Base-by-base conservation (phyloP, 2,888 invertebrate species). In the Cecidostiba fungosa region DNA sequence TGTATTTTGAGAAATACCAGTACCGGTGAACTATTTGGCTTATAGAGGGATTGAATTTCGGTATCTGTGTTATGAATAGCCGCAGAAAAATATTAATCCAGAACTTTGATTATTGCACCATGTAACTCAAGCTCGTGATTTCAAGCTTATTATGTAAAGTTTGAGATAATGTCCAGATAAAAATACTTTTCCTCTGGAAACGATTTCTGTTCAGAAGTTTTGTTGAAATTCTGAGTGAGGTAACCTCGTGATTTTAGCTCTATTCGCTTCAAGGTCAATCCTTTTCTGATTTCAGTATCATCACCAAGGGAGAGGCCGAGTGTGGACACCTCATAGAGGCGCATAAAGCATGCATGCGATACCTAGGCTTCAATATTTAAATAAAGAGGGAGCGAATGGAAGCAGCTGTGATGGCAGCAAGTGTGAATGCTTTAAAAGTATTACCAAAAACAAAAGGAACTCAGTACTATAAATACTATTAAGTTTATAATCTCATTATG, bases 281-380 rank as follows among this genome's bases (percentile, higher is more conserved):
- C 86, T 74, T 79, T 47, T 87, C 82, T 79, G 39, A 62, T 96
- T 96, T 86, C 95, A 98, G 98, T 92, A 98, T 99, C 84, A 96
- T 98, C 59, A 97, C 98, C 92, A 96, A 96, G 88, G 99, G 99
- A 0, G 98, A 99, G 94, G 98, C 98, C 91, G 96, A 98, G 90
- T 99, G 99, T 92, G 95, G 95, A 26, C 95, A 96, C 66, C 94
- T 98, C 72, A 99, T 99, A 88, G 99, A 99, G 94, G 98, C 98
- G 16, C 99, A 99, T 93, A 98, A 98, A 94, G 96, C 96, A 88
- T 99, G 99, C 94, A 99, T 99, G 99, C 95, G 98, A 89, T 97
- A 97, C 89, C 95, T 98, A 94, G 99, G 99, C 74, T 99, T 99
- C 94, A 98, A 99, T 89, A 97, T 99, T 89, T 99, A 96, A 96